Evolutionary conservation across 2,888 invertebrate genomes (phyloP).

Genomic region (Arge pagana): DNA sequence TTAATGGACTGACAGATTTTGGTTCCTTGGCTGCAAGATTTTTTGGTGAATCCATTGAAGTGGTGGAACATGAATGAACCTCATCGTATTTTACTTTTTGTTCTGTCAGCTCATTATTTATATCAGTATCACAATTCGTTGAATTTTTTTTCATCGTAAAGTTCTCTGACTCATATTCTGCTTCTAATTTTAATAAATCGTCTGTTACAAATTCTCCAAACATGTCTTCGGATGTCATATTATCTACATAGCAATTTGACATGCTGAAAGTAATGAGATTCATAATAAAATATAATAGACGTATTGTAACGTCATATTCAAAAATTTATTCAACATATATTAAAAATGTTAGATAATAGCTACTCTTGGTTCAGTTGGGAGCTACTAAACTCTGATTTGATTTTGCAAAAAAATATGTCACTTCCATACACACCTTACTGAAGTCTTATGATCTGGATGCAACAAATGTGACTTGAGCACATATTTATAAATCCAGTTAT

Average conservation of each 20-base stretch:
- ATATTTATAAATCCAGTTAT: conserved; percentile 44
- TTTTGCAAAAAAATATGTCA: no score
- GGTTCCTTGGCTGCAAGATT: not conserved
- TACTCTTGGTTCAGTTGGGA: no score
- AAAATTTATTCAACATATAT: no score
- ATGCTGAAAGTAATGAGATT: no score
- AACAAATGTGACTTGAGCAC: conserved; percentile 32
- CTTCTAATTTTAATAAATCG: conserved; percentile 28
- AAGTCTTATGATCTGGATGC: conserved; percentile 25
- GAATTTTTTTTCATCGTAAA: not conserved
- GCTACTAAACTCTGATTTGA: no score
- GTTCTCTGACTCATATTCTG: conserved; percentile 20
- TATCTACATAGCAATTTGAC: not conserved
- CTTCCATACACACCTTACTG: conserved; percentile 17
- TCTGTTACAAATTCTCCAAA: conserved; percentile 29
- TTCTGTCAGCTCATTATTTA: not conserved
- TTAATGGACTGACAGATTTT: not conserved
- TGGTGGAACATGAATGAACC: no score
- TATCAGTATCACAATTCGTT: not conserved
- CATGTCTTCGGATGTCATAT: conserved; percentile 9
- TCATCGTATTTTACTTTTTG: not conserved
- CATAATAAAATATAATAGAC: no score
- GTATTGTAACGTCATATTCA: no score
- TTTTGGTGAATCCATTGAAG: no score
- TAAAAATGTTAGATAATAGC: no score